Evolutionary conservation across 2,113 vertebrate species (phyloP), one percentile per base, ranked within the genome.

Genomic region (Hucho hucho): DNA sequence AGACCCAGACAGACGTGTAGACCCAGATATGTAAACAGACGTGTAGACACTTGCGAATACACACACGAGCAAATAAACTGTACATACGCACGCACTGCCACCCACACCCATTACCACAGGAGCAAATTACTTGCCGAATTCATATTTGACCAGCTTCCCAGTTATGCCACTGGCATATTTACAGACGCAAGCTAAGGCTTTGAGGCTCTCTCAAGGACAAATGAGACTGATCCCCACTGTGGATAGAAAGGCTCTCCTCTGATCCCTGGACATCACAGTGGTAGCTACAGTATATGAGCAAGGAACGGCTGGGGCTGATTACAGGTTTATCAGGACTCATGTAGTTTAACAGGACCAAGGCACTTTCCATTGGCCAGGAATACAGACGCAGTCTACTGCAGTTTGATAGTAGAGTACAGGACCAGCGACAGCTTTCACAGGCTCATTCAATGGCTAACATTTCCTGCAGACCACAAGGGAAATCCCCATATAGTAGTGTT

Each of bases 161-260:
- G 28, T 18, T 43, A 18, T 26, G 18, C 28, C 18, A 32, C 29
- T 61, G 37, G 71, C 29, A 43, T 64, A 75, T n/a, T 0, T 13
- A 63, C 46, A 76, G 3, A 78, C 4, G 46, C n/a, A 18, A 73
- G 43, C 43, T 12, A 32, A 47, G 22, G n/a, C 63, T 75, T 26
- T 67, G 37, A 71, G 49, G 37, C 59, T 64, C 1, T 0, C 49
- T 77, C 46, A 81, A 75, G 85, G 74, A 46, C 63, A 53, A 49
- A 74, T 78, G 9, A 26, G 32, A 18, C 1, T 18, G n/a, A 26
- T 4, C 1, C 56, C 20, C 9, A 53, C 16, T 53, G 12, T 53
- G 49, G 49, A 53, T 18, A 53, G 16, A 53, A 53, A 43, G 37
- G 37, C 37, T 43, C 37, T 43, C 37, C 37, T 43, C 37, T 43